phyloP scores from a whole-genome alignment of 1,140 invertebrate genomes.

The Apis florea region DNA sequence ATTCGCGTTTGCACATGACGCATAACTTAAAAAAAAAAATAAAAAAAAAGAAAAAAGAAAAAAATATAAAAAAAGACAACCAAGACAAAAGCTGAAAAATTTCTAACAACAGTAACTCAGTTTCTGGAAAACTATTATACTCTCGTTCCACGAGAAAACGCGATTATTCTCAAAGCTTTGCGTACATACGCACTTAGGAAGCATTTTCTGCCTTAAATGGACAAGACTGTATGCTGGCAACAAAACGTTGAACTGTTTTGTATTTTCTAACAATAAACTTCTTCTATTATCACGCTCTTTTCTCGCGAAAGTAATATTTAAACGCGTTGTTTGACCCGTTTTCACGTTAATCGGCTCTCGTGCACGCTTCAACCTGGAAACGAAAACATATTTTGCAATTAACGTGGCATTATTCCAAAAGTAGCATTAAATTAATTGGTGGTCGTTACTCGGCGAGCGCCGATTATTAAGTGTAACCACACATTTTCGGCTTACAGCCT shows the following conservation, averaged over 20 bases:
- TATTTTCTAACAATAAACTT: constrained; percentile 11
- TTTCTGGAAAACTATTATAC: constrained; percentile 4
- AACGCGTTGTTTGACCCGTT: constrained; percentile 37
- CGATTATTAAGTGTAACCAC: not conserved
- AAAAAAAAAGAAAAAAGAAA: not conserved
- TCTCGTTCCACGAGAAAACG: constrained; percentile 17
- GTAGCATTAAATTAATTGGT: constrained; percentile 56
- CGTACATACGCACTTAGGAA: constrained; percentile 21
- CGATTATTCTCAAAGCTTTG: constrained; percentile 15
- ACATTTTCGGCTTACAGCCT: constrained; percentile 10
- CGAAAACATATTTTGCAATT: constrained; percentile 46
- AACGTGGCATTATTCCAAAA: constrained; percentile 37
- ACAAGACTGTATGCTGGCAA: constrained; percentile 10
- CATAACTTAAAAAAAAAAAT: constrained; percentile 14
- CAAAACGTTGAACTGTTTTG: constrained; percentile 18
- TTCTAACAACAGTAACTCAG: not conserved
- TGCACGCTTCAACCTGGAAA: constrained; percentile 32
- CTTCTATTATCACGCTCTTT: constrained; percentile 2
- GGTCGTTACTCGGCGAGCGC: not conserved
- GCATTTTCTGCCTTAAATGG: constrained; percentile 11
- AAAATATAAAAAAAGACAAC: not conserved
- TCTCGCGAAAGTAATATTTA: constrained; percentile 48
- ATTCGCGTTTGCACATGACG: not conserved
- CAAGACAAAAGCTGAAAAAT: not conserved
- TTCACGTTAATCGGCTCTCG: constrained; percentile 48